These are phyloP conservation scores for Gallinago jamesoni DNA, from an alignment of 2,113 vertebrate genomes.

Conservation along the genomic window DNA sequence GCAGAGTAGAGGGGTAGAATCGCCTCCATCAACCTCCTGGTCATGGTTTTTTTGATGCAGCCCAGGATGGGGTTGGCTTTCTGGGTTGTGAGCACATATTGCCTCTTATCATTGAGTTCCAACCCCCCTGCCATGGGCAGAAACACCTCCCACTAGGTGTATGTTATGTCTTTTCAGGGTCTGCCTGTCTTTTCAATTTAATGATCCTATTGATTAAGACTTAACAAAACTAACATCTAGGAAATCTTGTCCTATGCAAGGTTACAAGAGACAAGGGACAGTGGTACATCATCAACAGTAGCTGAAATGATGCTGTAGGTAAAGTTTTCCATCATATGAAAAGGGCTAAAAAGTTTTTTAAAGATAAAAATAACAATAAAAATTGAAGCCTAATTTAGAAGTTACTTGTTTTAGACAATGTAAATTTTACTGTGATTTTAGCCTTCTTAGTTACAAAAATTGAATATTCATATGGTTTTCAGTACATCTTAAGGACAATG, in stretches of 20 bases:
- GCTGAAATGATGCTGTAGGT: neutral
- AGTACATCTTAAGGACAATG: neutral
- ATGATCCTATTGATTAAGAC: neutral
- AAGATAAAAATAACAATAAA: neutral
- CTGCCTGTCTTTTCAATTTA: neutral
- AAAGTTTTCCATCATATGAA: neutral
- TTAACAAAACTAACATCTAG: neutral
- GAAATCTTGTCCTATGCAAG: neutral
- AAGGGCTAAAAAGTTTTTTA: neutral
- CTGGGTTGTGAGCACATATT: no score
- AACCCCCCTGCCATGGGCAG: no score
- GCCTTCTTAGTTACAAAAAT: neutral
- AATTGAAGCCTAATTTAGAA: neutral
- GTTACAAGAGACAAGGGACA: neutral
- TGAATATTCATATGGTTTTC: neutral
- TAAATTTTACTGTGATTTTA: neutral
- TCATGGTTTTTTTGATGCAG: no score
- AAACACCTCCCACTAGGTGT: neutral
- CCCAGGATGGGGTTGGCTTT: no score
- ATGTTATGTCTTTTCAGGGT: neutral
- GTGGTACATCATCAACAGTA: neutral
- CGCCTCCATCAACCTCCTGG: no score
- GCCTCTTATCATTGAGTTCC: no score
- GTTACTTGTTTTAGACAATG: neutral
- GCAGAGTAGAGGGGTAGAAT: no score